phyloP scores from a whole-genome alignment of 2,113 vertebrate genomes.

The Salvelinus alpinus region DNA sequence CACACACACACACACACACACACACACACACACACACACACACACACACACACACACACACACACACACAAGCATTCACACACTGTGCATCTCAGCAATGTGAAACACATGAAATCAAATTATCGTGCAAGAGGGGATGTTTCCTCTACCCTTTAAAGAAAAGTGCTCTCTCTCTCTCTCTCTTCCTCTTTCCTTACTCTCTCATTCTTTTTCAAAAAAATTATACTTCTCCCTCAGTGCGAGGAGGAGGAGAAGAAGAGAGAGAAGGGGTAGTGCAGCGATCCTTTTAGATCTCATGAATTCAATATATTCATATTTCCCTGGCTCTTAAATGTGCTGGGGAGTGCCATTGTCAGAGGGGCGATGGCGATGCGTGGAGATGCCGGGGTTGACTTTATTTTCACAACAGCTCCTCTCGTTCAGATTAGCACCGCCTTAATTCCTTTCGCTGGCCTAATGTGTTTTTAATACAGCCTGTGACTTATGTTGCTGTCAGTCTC shows the following conservation, averaged over 20 bases:
- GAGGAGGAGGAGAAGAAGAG: constrained; percentile 22
- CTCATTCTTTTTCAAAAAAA: background rate
- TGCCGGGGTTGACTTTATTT: constrained; percentile 44
- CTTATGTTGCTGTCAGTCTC: constrained; percentile 74
- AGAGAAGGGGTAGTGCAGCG: constrained; percentile 15
- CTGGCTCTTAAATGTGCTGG: constrained; percentile 60
- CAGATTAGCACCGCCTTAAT: constrained; percentile 71
- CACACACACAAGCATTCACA: too few species aligned
- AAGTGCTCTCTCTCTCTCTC: constrained; percentile 11
- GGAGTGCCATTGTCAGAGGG: constrained; percentile 65
- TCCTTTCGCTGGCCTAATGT: constrained; percentile 75
- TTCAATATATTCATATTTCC: constrained; percentile 63
- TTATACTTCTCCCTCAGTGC: background rate
- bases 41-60: too few species aligned
- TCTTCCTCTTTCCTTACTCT: background rate
- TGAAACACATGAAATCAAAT: constrained; percentile 68
- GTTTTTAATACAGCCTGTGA: constrained; percentile 80
- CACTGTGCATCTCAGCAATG: constrained; percentile 49
- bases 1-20: background rate
- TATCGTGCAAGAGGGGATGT: constrained; percentile 56
- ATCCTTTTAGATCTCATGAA: constrained; percentile 67
- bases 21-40: too few species aligned
- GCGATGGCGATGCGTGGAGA: constrained; percentile 68
- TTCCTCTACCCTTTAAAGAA: constrained; percentile 36
- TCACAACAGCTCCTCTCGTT: constrained; percentile 56